Base-by-base conservation (phyloP, 2,113 vertebrate genomes). In the Tenebrosternarchus preto region DNA sequence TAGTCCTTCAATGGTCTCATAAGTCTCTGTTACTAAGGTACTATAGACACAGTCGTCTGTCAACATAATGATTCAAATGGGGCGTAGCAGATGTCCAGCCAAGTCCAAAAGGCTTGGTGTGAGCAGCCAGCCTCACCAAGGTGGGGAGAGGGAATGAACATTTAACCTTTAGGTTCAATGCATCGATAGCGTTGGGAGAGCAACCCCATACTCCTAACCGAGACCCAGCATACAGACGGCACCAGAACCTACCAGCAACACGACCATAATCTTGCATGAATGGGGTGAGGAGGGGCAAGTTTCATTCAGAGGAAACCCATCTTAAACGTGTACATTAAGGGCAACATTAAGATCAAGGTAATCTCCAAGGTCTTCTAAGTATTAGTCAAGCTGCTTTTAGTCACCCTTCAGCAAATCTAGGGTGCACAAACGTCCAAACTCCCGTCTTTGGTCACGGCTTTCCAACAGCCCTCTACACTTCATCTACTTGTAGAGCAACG, bases 1-100 rank as follows among this genome's bases (percentile, higher is more conserved):
- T 20, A 89, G 79, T 92, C 90, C 90, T 88, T 90, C 81, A 73
- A 73, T 86, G 87, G 43, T 50, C 43, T 50, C 43, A 92, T 89
- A 87, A 82, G 84, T 89, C 87, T 91, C 86, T 86, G 78, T 77
- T 85, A 85, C 81, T 90, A 86, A 90, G 88, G 87, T 89, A 89
- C 85, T 85, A n/a, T n/a, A 86, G 87, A 87, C 86, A 85, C 86
- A 87, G 87, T 86, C 88, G 88, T 86, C 85, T 85, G 88, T 85
- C 85, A 76, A 39, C 36, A 9, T 7, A 59, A 22, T 16, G 72
- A 36, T 1, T 50, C 0, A 46, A 71, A 50, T 25, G 82, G 87
- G 87, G 84, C 33, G 29, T 73, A 78, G 78, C 43, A 83, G 83
- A 80, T 76, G 73, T 84, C 74, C 50, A 55, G 74, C 50, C 69